Evolutionary conservation across 2,113 vertebrate species (phyloP), one percentile per base, ranked within the genome.

Genomic region (Fukomys damarensis): DNA sequence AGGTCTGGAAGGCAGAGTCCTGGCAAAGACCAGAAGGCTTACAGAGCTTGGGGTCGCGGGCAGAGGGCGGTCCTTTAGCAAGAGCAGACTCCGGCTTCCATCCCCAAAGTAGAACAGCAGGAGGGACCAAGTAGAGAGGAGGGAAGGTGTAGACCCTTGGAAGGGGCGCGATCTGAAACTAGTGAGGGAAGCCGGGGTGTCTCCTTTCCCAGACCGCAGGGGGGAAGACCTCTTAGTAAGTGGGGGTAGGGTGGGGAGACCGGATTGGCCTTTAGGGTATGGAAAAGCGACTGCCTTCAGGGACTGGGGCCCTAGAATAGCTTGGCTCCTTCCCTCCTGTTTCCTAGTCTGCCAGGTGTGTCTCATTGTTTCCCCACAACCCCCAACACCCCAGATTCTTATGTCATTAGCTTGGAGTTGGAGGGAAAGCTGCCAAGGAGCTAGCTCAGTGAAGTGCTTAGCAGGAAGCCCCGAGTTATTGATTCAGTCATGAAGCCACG

Each of bases 281-380:
- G 52, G 83, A 94, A 80, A 83, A 58, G 46, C 41, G 65, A n/a
- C 59, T 58, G 72, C 61, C 84, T 89, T 91, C 46, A 38, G 65
- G 49, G 49, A 85, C 93, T 68, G 70, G 3, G 76, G 86, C 93
- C 91, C 72, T 41, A 24, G 93, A 58, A 93, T 16, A 87, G 58
- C 70, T 32, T 54, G 93, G 93, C 91, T 96, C 95, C 94, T 98
- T 97, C 96, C 96, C 96, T 93, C 35, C 81, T 97, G 98, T 98
- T 96, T 54, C 30, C 43, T 7, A 4, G 91, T n/a, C 74, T 26
- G 52, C 63, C 97, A 97, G 97, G 97, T 97, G 91, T 82, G 76
- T 87, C 95, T 93, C 79, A 96, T 35, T 95, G 97, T 97, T 96
- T 97, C 83, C 74, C 68, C 26, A 77, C 43, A 7, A 13, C 16